Percentiles rank a stretch among this genome's conserved stretches.
Conservation (phyloP, 2,113 vertebrate genomes). For the Tragulus kanchil region DNA sequence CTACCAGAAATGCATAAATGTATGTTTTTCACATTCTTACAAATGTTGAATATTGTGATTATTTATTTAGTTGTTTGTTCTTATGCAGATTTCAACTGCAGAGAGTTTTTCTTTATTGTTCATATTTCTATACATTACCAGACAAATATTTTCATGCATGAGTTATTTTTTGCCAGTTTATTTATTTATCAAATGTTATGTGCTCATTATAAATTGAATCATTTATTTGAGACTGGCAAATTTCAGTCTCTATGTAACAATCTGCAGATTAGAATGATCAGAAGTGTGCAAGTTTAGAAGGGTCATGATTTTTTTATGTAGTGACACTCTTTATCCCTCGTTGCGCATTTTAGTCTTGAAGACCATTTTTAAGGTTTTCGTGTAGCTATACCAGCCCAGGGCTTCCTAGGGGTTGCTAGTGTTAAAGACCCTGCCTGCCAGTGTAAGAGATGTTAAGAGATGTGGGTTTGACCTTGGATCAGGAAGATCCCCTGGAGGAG, state of each 20-base stretch:
- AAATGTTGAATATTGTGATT: not conserved
- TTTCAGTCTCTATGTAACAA: not conserved
- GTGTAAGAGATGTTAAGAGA: not conserved
- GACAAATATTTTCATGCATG: not conserved
- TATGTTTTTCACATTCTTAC: not conserved
- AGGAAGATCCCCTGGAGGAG: not conserved
- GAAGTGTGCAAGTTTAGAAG: no score
- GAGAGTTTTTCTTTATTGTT: conserved; percentile 11
- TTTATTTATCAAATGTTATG: not conserved
- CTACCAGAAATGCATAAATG: not conserved
- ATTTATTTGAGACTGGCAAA: not conserved
- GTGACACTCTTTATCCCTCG: not conserved
- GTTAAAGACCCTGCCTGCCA: not conserved
- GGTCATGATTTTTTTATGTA: not conserved
- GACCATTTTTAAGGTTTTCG: not conserved
- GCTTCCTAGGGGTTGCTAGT: not conserved
- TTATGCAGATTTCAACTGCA: not conserved
- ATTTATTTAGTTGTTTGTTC: not conserved
- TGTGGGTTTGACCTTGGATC: not conserved
- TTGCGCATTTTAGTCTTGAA: not conserved
- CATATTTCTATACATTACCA: not conserved
- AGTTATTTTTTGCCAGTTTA: not conserved
- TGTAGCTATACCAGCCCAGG: not conserved
- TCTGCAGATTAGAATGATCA: no score
- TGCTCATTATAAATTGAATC: not conserved